Evolutionary conservation across 2,113 vertebrate genomes (phyloP).

Genomic region (Turdus rufiventris): DNA sequence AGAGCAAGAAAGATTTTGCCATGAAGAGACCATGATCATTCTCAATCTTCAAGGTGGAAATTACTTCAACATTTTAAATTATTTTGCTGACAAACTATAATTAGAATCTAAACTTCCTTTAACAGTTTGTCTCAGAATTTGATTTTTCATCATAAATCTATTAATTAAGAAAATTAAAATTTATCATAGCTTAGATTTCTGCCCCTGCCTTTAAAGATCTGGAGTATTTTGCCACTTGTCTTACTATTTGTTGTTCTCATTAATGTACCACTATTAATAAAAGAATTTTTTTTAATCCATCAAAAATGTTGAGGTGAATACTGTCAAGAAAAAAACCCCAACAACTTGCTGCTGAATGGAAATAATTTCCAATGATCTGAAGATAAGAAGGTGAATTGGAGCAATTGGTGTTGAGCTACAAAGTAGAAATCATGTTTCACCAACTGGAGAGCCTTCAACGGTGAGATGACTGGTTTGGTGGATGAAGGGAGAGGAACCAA

Average conservation of each 20-base stretch:
- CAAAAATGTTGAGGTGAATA: background rate
- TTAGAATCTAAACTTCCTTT: background rate
- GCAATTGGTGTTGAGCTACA: background rate
- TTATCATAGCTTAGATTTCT: background rate
- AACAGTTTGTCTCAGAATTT: background rate
- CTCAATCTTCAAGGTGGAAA: background rate
- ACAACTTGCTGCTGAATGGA: background rate
- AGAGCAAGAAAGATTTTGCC: background rate
- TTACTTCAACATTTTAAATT: background rate
- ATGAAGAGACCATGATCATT: background rate
- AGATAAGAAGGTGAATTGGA: background rate
- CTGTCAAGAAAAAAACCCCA: background rate
- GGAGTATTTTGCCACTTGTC: background rate
- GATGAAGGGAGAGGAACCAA: fast-evolving
- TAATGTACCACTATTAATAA: background rate
- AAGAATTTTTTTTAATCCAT: background rate
- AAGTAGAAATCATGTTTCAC: background rate
- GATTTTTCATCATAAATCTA: background rate
- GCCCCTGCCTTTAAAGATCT: background rate
- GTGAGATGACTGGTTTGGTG: background rate
- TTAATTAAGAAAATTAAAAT: background rate
- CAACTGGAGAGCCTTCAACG: background rate
- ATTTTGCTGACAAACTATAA: background rate
- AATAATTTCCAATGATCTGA: background rate
- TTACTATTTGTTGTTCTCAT: background rate